Conservation (phyloP, 1,140 invertebrate species). For the Macrosteles quadrilineatus region DNA sequence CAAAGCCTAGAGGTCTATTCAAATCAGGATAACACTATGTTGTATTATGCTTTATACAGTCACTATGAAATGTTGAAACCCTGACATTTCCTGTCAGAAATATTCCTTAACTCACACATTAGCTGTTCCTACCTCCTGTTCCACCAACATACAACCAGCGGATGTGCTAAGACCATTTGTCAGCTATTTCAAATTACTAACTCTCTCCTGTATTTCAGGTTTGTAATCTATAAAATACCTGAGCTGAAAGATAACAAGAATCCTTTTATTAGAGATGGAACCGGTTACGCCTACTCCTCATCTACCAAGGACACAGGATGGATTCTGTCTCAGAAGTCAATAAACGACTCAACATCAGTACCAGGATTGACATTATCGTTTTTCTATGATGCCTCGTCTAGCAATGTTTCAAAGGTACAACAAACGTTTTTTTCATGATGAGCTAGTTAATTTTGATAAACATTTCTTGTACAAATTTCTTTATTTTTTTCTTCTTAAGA, state of each 20-base stretch:
- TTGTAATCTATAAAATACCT: constrained; percentile 81
- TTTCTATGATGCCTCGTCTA: constrained; percentile 58
- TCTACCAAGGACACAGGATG: constrained; percentile 62
- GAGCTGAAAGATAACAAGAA: constrained; percentile 59
- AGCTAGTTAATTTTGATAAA: no score
- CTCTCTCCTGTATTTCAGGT: constrained; percentile 60
- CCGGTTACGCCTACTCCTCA: constrained; percentile 74
- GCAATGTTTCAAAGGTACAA: constrained; percentile 32
- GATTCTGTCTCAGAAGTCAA: constrained; percentile 66
- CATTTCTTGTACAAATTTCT: no score
- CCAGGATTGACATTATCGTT: constrained; percentile 69
- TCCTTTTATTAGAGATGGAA: constrained; percentile 59
- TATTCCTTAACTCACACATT: no score
- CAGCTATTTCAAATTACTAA: neutral
- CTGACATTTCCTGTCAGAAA: no score
- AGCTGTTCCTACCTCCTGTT: no score
- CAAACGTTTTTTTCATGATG: no score
- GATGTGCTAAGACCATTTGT: neutral
- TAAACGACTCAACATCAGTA: constrained; percentile 70
- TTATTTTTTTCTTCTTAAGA: no score
- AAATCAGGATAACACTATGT: no score
- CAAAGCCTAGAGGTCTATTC: no score
- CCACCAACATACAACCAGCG: no score
- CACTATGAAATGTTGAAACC: no score
- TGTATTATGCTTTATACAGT: no score